These are phyloP conservation scores for Heliothis subflexa DNA, from an alignment of 1,140 invertebrate species.

Conservation along the genomic window DNA sequence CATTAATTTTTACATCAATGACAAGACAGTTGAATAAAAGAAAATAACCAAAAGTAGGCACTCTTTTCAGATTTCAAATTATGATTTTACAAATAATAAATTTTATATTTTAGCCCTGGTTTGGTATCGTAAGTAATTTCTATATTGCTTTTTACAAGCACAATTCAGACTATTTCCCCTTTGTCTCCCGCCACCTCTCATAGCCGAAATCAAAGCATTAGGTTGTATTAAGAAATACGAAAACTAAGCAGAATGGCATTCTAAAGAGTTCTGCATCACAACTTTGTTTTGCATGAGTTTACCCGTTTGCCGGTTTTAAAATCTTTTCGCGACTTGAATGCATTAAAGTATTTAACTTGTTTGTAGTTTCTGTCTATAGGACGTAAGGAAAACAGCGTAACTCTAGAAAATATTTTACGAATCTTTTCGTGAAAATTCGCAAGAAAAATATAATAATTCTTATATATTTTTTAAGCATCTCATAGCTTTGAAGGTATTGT, in stretches of 20 bases:
- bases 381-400: slow-evolving; percentile 22
- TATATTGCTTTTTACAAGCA: no score
- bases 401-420: not conserved
- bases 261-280: slow-evolving; percentile 80
- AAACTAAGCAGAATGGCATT: slow-evolving; percentile 83
- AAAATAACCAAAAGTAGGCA: no score
- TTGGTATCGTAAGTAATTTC: no score
- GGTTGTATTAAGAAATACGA: slow-evolving; percentile 85
- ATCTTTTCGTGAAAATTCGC: not conserved
- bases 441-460: not conserved
- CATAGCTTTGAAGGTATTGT: not conserved
- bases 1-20: no score
- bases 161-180: not conserved
- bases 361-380: slow-evolving; percentile 47
- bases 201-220: slow-evolving; percentile 61
- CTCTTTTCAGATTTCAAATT: no score
- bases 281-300: slow-evolving; percentile 83
- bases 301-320: slow-evolving; percentile 75
- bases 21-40: no score
- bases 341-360: slow-evolving; percentile 70
- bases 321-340: slow-evolving; percentile 68
- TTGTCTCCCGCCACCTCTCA: slow-evolving; percentile 45
- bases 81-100: no score
- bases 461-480: not conserved
- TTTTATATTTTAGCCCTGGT: no score